Conservation (phyloP, 1,140 invertebrate genomes). For the Drosophila nikananu region DNA sequence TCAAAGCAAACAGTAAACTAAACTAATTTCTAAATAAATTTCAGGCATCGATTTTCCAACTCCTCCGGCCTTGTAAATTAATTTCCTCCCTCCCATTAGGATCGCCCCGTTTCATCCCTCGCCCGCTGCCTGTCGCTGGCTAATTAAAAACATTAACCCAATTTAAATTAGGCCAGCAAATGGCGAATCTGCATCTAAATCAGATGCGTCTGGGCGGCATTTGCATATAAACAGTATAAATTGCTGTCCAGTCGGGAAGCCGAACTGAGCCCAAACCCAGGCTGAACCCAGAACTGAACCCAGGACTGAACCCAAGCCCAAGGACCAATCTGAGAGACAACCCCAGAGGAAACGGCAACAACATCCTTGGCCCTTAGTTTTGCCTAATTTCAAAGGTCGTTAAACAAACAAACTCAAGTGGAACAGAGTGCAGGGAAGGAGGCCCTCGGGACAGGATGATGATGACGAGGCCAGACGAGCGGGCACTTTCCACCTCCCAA, state of each 20-base stretch:
- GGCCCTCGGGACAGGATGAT: constrained; percentile 38
- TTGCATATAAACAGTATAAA: constrained; percentile 82
- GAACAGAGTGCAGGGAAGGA: constrained; percentile 76
- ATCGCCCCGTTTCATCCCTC: constrained; percentile 4
- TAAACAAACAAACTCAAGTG: constrained; percentile 85
- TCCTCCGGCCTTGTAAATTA: not conserved
- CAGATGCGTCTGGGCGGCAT: constrained; percentile 40
- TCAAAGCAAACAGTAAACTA: not conserved
- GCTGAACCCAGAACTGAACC: not conserved
- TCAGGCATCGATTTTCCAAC: not conserved
- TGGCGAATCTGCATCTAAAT: constrained; percentile 46
- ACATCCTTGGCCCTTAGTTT: constrained; percentile 73
- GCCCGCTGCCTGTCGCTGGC: not conserved
- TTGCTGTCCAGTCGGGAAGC: constrained; percentile 49
- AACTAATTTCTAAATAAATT: not conserved
- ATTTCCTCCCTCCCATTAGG: not conserved
- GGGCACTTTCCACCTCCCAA: constrained; percentile 17
- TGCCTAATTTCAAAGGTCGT: constrained; percentile 85
- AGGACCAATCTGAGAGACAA: constrained; percentile 18
- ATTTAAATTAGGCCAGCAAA: constrained; percentile 81
- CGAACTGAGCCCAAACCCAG: not conserved
- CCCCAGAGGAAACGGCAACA: constrained; percentile 21
- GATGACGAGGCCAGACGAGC: constrained; percentile 5
- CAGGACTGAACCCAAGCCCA: not conserved
- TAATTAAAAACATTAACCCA: constrained; percentile 75